These are phyloP conservation scores for Theristicus caerulescens DNA, from an alignment of 2,113 vertebrate genomes.

Conservation along the genomic window DNA sequence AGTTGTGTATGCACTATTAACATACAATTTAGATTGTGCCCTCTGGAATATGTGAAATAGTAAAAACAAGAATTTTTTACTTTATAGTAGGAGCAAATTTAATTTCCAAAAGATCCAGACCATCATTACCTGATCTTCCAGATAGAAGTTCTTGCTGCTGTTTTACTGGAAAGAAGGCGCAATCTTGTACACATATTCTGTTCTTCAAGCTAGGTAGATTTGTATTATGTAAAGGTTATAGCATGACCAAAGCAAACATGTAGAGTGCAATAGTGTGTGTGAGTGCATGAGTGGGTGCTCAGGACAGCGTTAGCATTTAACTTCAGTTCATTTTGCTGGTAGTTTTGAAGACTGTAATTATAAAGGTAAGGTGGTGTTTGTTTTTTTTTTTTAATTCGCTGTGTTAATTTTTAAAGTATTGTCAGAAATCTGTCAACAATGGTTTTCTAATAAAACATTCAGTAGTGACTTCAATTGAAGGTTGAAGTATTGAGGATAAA, in stretches of 20 bases:
- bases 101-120: not conserved
- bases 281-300: not conserved
- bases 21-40: not conserved
- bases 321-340: not conserved
- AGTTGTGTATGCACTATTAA: not conserved
- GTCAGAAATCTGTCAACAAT: not conserved
- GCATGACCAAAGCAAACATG: not conserved
- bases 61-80: not conserved
- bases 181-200: rapidly evolving
- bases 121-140: not conserved
- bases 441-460: not conserved
- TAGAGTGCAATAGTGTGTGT: not conserved
- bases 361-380: not conserved
- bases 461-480: not conserved
- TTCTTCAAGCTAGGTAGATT: not conserved
- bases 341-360: not conserved
- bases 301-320: not conserved
- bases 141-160: not conserved
- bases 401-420: not conserved
- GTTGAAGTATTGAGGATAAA: not conserved
- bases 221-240: not conserved
- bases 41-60: not conserved
- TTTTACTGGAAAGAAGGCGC: not conserved
- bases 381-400: not conserved
- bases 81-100: not conserved